Evolutionary conservation across 2,797 vertebrate species (phyloP).

Genomic region (Lacerta agilis): DNA sequence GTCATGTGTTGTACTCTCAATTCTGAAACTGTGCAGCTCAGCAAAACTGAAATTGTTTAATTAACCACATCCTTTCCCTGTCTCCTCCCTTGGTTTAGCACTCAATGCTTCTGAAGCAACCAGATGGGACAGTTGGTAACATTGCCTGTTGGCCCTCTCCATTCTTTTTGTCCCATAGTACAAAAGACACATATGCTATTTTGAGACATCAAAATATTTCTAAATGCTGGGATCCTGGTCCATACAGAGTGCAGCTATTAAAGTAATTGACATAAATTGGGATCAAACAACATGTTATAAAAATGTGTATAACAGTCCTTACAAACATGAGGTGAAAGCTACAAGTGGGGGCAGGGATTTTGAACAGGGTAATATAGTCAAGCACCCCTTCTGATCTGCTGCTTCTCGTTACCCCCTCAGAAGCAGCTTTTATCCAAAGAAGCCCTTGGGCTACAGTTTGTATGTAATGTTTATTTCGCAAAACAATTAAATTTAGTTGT

Average conservation of each 20-base stretch:
- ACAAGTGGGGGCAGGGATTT: not conserved
- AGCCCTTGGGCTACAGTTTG: too few species aligned
- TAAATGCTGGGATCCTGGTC: not conserved
- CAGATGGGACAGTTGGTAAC: not conserved
- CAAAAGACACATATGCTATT: not conserved
- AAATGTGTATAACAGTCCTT: not conserved
- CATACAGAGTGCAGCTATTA: not conserved
- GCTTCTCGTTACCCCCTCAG: not conserved
- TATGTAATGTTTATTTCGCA: not conserved
- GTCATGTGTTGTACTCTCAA: conserved; percentile 3
- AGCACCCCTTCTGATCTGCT: not conserved
- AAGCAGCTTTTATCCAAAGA: not conserved
- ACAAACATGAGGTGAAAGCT: not conserved
- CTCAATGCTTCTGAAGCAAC: not conserved
- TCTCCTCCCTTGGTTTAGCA: not conserved
- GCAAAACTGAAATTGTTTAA: conserved; percentile 2
- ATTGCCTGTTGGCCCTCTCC: not conserved
- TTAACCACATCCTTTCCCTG: conserved; percentile 43
- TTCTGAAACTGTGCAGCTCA: conserved; percentile 9
- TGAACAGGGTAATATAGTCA: not conserved
- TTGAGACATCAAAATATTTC: not conserved
- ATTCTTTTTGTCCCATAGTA: not conserved
- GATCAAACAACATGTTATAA: not conserved
- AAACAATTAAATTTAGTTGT: not conserved
- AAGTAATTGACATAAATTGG: not conserved